A percentile compares a stretch with the other conserved stretches of the same genome.
These are phyloP conservation scores for Pelagia noctiluca DNA, from an alignment of 30 jellyfish, hydroid and myxozoan species.

Conservation along the genomic window DNA sequence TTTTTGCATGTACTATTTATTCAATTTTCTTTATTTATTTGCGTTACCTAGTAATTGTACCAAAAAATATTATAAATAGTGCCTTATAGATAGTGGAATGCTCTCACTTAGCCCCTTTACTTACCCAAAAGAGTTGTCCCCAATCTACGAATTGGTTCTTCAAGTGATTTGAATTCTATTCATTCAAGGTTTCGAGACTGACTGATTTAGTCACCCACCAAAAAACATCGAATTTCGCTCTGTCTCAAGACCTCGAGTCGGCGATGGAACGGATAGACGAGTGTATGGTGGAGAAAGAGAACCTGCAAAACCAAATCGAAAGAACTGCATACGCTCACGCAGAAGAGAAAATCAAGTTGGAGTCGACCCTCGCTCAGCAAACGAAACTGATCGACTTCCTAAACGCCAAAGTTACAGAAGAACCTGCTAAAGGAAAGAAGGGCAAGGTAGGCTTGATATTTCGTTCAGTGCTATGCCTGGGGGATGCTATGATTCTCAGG, in stretches of 20 bases:
- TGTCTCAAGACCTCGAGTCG: slow-evolving; percentile 97
- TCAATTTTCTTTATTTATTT: too few species aligned
- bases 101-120: too few species aligned
- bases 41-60: too few species aligned
- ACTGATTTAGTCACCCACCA: slow-evolving; percentile 86
- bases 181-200: slow-evolving; percentile 73
- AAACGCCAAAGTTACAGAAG: slow-evolving; percentile 90
- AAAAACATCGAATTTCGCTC: slow-evolving; percentile 92
- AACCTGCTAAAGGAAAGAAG: slow-evolving; percentile 80
- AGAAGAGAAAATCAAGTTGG: slow-evolving; percentile 96
- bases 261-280: slow-evolving; percentile 86
- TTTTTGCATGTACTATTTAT: too few species aligned
- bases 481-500: too few species aligned
- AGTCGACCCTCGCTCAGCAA: slow-evolving; percentile 97
- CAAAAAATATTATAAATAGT: too few species aligned
- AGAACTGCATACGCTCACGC: slow-evolving; percentile 97
- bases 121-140: too few species aligned
- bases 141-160: not conserved
- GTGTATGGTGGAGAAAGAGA: slow-evolving; percentile 81
- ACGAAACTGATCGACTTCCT: slow-evolving; percentile 97
- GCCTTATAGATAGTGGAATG: too few species aligned
- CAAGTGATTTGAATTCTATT: not conserved
- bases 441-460: slow-evolving; percentile 69
- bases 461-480: not conserved
- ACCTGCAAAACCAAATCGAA: slow-evolving; percentile 90